A percentile compares a stretch with the other conserved stretches of the same genome.
phyloP scores from a whole-genome alignment of 30 jellyfish, hydroid and myxozoan species.

The Haliclystus octoradiatus region DNA sequence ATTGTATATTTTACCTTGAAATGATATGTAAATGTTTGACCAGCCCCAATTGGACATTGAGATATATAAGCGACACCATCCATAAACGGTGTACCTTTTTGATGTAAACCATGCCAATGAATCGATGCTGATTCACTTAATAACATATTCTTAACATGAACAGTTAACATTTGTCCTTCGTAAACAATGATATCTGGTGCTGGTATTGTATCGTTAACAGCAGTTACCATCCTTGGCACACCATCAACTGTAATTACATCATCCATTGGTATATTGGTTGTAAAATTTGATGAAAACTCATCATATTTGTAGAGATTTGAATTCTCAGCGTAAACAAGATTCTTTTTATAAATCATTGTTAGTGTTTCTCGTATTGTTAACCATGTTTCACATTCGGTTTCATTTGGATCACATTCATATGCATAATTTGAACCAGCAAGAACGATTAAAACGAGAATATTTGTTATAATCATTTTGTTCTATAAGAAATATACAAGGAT shows the following conservation, averaged over 20 bases:
- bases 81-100: slow-evolving; percentile 84
- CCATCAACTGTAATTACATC: slow-evolving; percentile 89
- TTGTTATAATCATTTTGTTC: too few relatives aligned
- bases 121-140: slow-evolving; percentile 81
- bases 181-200: slow-evolving; percentile 86
- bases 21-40: slow-evolving; percentile 86
- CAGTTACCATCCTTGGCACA: slow-evolving; percentile 69
- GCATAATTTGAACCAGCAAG: too few relatives aligned
- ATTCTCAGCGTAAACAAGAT: slow-evolving; percentile 76
- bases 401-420: slow-evolving; percentile 10
- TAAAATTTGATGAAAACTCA: slow-evolving; percentile 73
- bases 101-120: slow-evolving; percentile 95
- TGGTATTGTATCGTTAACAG: slow-evolving; percentile 79
- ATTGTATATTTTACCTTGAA: slow-evolving; percentile 80
- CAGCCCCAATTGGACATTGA: slow-evolving; percentile 96
- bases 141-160: slow-evolving; percentile 62
- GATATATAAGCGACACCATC: slow-evolving; percentile 94
- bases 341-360: slow-evolving; percentile 75
- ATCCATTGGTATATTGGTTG: slow-evolving; percentile 61
- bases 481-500: too few relatives aligned
- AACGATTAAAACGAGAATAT: too few relatives aligned
- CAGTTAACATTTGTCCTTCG: slow-evolving; percentile 79
- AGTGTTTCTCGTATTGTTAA: slow-evolving; percentile 54
- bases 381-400: slow-evolving; percentile 67
- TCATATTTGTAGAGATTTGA: slow-evolving; percentile 50